Evolutionary conservation across 2,797 vertebrate species (phyloP).

Genomic region (Trachurus trachurus): DNA sequence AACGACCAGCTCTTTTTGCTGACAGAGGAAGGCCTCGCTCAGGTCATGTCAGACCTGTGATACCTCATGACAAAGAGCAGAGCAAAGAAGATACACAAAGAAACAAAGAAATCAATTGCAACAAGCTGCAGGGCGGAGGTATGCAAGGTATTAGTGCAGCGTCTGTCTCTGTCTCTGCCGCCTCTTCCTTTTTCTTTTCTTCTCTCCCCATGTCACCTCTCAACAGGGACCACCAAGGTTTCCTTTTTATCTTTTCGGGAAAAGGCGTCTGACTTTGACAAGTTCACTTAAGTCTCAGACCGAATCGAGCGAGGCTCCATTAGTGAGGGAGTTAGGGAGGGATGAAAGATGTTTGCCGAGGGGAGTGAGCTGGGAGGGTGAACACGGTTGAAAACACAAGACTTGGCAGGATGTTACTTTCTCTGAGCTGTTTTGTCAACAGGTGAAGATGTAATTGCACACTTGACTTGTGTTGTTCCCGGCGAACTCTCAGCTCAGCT

Average conservation of each 20-base stretch:
- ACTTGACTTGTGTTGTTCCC: constrained; percentile 59
- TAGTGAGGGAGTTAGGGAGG: constrained; percentile 34
- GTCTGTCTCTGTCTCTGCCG: neutral
- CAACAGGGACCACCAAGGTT: constrained; percentile 52
- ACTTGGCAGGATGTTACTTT: constrained; percentile 73
- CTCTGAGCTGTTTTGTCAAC: constrained; percentile 75
- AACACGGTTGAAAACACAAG: constrained; percentile 48
- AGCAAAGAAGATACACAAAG: neutral
- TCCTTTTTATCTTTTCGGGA: constrained; percentile 40
- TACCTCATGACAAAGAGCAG: constrained; percentile 11
- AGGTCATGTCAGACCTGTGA: constrained; percentile 20
- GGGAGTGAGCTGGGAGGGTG: constrained; percentile 24
- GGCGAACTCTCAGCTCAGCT: constrained; percentile 6
- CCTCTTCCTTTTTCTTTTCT: constrained; percentile 10
- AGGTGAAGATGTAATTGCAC: constrained; percentile 66
- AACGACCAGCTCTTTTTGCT: constrained; percentile 8
- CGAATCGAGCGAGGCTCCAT: constrained; percentile 48
- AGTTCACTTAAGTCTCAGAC: constrained; percentile 49
- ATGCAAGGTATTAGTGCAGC: neutral
- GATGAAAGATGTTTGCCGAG: constrained; percentile 54
- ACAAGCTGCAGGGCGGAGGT: neutral
- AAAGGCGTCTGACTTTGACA: constrained; percentile 52
- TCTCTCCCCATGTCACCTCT: neutral
- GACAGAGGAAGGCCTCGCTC: constrained; percentile 13
- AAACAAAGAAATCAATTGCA: constrained; percentile 11